Conservation (phyloP, 1,140 invertebrate genomes). For the Wasmannia auropunctata region DNA sequence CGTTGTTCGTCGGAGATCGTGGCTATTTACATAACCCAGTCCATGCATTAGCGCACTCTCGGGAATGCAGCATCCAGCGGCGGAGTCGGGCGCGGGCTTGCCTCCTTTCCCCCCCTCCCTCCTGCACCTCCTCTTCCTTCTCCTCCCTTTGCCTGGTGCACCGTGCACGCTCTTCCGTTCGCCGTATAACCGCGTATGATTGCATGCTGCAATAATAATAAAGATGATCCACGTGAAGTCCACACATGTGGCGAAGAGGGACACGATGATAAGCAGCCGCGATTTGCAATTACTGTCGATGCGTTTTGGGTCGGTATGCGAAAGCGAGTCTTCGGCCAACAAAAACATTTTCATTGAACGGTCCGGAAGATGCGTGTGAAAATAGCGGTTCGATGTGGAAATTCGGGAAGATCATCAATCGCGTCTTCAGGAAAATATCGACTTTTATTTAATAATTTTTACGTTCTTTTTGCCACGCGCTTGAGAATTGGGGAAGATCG, state of each 20-base stretch:
- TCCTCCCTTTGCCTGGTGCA: background rate
- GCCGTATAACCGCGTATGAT: background rate
- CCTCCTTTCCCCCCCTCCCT: background rate
- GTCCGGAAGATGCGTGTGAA: background rate
- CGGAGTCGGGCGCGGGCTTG: slow-evolving; percentile 3
- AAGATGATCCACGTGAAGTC: slow-evolving; percentile 11
- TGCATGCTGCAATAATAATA: slow-evolving; percentile 43
- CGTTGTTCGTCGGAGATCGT: slow-evolving; percentile 42
- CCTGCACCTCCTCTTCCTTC: background rate
- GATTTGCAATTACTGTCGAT: background rate
- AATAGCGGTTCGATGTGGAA: background rate
- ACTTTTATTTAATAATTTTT: slow-evolving; percentile 13
- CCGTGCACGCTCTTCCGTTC: slow-evolving; percentile 33
- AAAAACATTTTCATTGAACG: background rate
- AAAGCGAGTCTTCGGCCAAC: background rate
- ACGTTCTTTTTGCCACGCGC: background rate
- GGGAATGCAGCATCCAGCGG: slow-evolving; percentile 49
- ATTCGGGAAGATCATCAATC: background rate
- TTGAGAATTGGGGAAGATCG: background rate
- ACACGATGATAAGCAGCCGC: background rate
- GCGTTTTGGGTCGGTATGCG: background rate
- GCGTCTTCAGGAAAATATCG: background rate
- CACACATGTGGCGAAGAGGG: background rate
- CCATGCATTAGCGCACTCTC: slow-evolving; percentile 36
- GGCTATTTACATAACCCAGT: slow-evolving; percentile 55